These are phyloP conservation scores for Anastrepha ludens DNA, from an alignment of 1,140 invertebrate genomes.

Conservation along the genomic window DNA sequence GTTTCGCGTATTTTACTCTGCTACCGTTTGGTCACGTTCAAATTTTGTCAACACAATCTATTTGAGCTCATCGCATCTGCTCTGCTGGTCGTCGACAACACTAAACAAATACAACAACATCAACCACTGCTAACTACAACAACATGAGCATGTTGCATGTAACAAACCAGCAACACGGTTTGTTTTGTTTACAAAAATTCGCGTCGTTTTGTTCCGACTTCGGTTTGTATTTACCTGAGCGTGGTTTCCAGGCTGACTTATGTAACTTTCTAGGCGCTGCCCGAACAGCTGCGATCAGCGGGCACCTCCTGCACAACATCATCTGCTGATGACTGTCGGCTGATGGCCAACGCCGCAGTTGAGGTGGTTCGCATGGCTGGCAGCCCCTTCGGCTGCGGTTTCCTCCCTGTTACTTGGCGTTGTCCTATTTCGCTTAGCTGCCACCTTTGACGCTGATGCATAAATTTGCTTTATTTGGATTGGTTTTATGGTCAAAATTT, in stretches of 20 bases:
- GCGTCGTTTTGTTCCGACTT: slow-evolving; percentile 18
- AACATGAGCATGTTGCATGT: slow-evolving; percentile 43
- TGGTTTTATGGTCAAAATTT: too few species aligned
- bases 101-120: not conserved
- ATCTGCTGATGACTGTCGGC: not conserved
- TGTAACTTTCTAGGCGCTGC: not conserved
- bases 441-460: too few species aligned
- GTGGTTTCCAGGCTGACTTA: not conserved
- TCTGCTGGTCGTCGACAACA: not conserved
- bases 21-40: slow-evolving; percentile 59
- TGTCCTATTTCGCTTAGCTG: not conserved
- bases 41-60: slow-evolving; percentile 58
- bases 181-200: slow-evolving; percentile 22
- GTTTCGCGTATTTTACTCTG: slow-evolving; percentile 35
- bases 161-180: slow-evolving; percentile 7
- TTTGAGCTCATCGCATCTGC: slow-evolving; percentile 54
- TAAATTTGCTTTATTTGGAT: too few species aligned
- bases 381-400: not conserved
- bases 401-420: not conserved
- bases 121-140: not conserved
- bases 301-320: not conserved
- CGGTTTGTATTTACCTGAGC: not conserved
- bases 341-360: not conserved
- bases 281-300: not conserved
- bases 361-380: not conserved